Evolutionary conservation across 2,888 invertebrate species (phyloP).

Genomic region (Rotaria sp.): DNA sequence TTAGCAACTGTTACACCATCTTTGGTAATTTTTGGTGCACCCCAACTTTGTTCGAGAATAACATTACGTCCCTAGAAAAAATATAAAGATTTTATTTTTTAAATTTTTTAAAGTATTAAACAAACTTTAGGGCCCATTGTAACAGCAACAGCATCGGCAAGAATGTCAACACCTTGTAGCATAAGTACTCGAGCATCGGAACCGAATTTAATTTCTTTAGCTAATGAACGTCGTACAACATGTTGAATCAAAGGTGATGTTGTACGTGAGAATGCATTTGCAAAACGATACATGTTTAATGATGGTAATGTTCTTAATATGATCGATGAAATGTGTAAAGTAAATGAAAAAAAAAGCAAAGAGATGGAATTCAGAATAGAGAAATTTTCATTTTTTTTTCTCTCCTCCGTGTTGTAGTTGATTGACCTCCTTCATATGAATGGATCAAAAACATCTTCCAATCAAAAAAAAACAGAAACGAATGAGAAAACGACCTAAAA

Average conservation of each 20-base stretch:
- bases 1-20: slow-evolving; percentile 99
- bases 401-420: not conserved
- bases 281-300: slow-evolving; percentile 34
- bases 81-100: not conserved
- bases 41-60: slow-evolving; percentile 98
- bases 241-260: slow-evolving; percentile 29
- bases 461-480: not conserved
- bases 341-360: not conserved
- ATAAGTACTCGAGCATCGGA: slow-evolving; percentile 91
- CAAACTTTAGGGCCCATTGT: slow-evolving; percentile 96
- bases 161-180: slow-evolving; percentile 92
- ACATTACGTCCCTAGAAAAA: slow-evolving; percentile 75
- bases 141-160: slow-evolving; percentile 98
- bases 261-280: slow-evolving; percentile 28
- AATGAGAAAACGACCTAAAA: not conserved
- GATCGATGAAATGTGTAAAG: not conserved
- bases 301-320: not conserved
- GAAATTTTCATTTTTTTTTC: no score
- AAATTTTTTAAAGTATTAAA: not conserved
- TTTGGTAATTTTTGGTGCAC: slow-evolving; percentile 97
- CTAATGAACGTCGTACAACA: slow-evolving; percentile 50
- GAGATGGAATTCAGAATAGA: no score
- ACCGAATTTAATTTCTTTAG: slow-evolving; percentile 96
- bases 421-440: not conserved
- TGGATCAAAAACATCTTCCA: not conserved